Conservation (phyloP, 2,888 invertebrate species). For the Helleia helle region DNA sequence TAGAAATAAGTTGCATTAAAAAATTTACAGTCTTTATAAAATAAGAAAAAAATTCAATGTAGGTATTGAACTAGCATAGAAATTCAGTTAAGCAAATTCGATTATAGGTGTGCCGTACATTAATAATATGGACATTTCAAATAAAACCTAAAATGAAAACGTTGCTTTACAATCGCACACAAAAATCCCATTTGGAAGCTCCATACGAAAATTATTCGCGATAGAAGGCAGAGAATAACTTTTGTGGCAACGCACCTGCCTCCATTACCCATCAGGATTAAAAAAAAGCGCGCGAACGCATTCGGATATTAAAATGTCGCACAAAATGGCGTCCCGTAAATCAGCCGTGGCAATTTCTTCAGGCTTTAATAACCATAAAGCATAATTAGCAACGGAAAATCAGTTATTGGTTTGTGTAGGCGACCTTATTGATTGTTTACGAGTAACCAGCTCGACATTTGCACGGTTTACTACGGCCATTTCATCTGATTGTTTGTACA, state of each 20-base stretch:
- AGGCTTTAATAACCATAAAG: constrained; percentile 61
- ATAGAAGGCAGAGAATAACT: constrained; percentile 43
- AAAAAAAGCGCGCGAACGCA: constrained; percentile 46
- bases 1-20: no score
- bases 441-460: constrained; percentile 29
- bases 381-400: constrained; percentile 65
- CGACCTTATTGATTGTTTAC: constrained; percentile 52
- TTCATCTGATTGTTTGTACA: constrained; percentile 20
- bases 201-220: constrained; percentile 44
- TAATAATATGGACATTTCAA: no score
- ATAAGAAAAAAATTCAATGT: no score
- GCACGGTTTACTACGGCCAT: constrained; percentile 17
- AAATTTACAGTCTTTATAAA: no score
- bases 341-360: constrained; percentile 61
- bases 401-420: constrained; percentile 31
- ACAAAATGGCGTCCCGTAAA: constrained; percentile 61
- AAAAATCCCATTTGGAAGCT: constrained; percentile 43
- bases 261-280: constrained; percentile 46
- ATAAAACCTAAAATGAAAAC: no score
- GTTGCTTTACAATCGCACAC: constrained; percentile 34
- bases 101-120: constrained; percentile 1
- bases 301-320: constrained; percentile 63
- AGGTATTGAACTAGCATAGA: no score
- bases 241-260: constrained; percentile 51
- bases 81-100: constrained; percentile 1